These are phyloP conservation scores for Antrozous pallidus DNA, from an alignment of 2,797 vertebrate species.

Conservation along the genomic window DNA sequence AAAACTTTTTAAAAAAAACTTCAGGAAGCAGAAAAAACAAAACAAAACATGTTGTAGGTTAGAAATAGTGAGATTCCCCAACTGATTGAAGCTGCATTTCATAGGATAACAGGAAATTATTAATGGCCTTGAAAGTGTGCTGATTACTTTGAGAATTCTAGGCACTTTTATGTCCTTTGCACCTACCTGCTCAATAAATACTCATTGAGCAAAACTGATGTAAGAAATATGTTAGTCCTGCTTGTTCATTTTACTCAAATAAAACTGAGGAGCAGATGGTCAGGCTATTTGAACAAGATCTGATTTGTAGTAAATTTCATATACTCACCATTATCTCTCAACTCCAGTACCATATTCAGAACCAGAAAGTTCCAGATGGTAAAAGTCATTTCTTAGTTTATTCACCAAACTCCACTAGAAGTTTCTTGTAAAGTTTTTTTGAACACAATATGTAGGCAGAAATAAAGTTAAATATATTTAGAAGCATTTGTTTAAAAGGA, in stretches of 20 bases:
- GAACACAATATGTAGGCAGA: not conserved
- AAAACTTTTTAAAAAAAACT: not conserved
- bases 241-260: not conserved
- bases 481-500: not conserved
- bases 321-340: not conserved
- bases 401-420: not conserved
- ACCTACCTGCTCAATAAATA: not conserved
- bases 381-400: not conserved
- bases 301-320: not conserved
- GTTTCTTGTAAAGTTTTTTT: not conserved
- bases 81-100: not conserved
- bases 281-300: not conserved
- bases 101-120: not conserved
- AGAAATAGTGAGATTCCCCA: not conserved
- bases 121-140: not conserved
- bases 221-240: not conserved
- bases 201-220: not conserved
- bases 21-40: not conserved
- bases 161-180: not conserved
- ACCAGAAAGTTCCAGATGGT: not conserved
- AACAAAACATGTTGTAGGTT: not conserved
- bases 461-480: not conserved
- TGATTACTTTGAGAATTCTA: not conserved
- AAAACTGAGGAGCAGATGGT: not conserved
- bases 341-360: not conserved